A percentile compares a stretch with the other conserved stretches of the same genome.
Conservation (phyloP, 2,888 invertebrate genomes). For the Drosophila pegasa region DNA sequence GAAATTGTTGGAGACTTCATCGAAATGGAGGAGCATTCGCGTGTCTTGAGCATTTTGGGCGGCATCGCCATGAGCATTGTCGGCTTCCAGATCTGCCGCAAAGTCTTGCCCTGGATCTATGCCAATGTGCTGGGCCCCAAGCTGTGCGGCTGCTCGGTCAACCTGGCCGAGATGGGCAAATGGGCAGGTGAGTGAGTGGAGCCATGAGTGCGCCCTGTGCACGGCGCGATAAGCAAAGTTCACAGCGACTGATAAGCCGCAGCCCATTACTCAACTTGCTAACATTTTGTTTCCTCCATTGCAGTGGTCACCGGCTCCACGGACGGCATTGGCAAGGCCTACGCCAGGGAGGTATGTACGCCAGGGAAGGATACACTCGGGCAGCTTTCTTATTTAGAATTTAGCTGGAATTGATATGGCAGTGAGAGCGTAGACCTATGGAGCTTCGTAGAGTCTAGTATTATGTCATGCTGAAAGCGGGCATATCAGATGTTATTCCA, state of each 20-base stretch:
- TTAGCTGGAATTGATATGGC: background rate
- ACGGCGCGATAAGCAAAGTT: constrained; percentile 26
- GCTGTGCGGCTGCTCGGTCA: constrained; percentile 87
- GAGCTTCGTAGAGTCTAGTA: too few relatives aligned
- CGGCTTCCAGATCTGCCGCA: constrained; percentile 83
- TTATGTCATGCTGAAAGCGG: background rate
- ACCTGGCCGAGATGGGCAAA: constrained; percentile 89
- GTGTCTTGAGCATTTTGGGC: constrained; percentile 62
- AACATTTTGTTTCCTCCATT: constrained; percentile 68
- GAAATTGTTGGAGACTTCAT: background rate
- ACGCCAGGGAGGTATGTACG: constrained; percentile 88
- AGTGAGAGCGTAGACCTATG: too few relatives aligned
- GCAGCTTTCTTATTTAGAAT: background rate
- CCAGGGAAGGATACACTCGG: background rate
- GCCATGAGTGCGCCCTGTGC: constrained; percentile 41
- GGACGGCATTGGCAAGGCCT: constrained; percentile 95
- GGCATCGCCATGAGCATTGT: constrained; percentile 79
- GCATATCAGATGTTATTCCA: background rate
- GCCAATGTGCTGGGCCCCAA: constrained; percentile 86
- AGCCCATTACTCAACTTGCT: constrained; percentile 18
- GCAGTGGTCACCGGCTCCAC: constrained; percentile 94
- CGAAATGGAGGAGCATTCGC: constrained; percentile 66
- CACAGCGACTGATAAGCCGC: constrained; percentile 26
- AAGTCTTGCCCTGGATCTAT: constrained; percentile 84
- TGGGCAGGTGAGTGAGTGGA: constrained; percentile 94